phyloP scores from a whole-genome alignment of 2,797 vertebrate genomes.

The Enteromius unitaeniatus region DNA sequence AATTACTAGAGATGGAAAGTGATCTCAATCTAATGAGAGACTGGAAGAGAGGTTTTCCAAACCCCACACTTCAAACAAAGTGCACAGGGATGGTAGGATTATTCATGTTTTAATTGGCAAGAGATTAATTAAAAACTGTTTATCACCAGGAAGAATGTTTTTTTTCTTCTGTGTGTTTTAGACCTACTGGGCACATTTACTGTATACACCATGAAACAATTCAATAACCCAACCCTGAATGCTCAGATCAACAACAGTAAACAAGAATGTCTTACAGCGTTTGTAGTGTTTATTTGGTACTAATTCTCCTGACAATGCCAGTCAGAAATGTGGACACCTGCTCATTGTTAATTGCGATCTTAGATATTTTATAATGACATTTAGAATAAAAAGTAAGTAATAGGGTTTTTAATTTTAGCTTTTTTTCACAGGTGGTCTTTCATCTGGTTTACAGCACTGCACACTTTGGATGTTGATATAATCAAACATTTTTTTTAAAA shows the following conservation, averaged over 20 bases:
- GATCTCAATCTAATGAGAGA: conserved; percentile 56
- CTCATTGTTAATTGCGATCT: not conserved
- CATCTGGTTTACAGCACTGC: not conserved
- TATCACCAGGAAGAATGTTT: conserved; percentile 51
- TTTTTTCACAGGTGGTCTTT: not conserved
- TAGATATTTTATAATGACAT: not conserved
- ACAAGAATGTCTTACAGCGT: not conserved
- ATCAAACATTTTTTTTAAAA: not conserved
- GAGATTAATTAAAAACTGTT: conserved; percentile 61
- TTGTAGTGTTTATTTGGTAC: not conserved
- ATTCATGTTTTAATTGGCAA: conserved; percentile 58
- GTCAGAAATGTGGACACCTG: not conserved
- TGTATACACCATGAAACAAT: conserved; percentile 36
- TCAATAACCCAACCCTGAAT: conserved; percentile 28
- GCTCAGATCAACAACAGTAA: not conserved
- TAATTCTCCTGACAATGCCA: not conserved
- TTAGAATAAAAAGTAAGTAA: not conserved
- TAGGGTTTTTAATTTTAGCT: not conserved
- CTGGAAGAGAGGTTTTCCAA: conserved; percentile 13
- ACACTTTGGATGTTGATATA: not conserved
- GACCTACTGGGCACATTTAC: conserved; percentile 33
- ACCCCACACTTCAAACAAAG: conserved; percentile 40
- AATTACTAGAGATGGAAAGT: conserved; percentile 58
- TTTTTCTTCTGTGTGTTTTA: conserved; percentile 44
- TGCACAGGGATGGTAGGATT: conserved; percentile 45